phyloP scores from a whole-genome alignment of 1,140 invertebrate genomes.

The Nebria ingens region DNA sequence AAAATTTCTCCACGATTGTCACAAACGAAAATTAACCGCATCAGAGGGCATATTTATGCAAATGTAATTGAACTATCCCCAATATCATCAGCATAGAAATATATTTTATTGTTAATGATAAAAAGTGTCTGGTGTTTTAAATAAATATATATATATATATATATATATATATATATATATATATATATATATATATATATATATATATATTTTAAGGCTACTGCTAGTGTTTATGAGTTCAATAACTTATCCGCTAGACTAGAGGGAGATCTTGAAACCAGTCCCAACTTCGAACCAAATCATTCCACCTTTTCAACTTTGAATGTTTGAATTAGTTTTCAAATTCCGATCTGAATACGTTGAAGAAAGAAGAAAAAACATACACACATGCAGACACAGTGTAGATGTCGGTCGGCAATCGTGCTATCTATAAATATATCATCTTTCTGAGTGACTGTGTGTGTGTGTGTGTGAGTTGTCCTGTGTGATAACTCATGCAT shows the following conservation, averaged over 20 bases:
- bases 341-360: not conserved
- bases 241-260: no score
- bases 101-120: no score
- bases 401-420: not conserved
- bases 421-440: slow-evolving; percentile 6
- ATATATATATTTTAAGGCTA: not conserved
- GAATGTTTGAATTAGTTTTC: not conserved
- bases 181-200: not conserved
- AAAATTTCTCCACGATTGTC: no score
- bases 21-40: no score
- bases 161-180: not conserved
- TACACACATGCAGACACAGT: not conserved
- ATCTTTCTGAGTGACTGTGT: slow-evolving; percentile 1
- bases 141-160: no score
- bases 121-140: no score
- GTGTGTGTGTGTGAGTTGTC: not conserved
- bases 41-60: no score
- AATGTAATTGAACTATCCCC: no score
- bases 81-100: no score
- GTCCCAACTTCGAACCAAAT: not conserved
- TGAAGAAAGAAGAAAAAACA: not conserved
- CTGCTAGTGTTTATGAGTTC: not conserved
- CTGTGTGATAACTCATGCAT: not conserved
- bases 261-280: not conserved
- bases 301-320: not conserved